Evolutionary conservation across 2,888 invertebrate species (phyloP), one percentile per base, ranked within the genome.

Genomic region (Plusia festucae): DNA sequence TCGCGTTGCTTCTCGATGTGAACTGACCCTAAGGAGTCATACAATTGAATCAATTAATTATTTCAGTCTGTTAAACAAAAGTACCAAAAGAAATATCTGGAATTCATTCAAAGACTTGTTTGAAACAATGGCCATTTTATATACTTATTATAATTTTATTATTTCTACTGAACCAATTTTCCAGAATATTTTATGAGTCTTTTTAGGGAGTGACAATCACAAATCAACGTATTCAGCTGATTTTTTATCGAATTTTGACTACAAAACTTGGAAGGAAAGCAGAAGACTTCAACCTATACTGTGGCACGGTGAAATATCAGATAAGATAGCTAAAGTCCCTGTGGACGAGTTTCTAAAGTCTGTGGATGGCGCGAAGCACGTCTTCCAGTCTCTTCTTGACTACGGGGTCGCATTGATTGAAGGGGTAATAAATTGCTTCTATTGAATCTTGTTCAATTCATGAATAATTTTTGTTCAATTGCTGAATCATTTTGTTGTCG

Each of bases 151-250:
- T n/a, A n/a, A n/a, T n/a, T n/a, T n/a, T 30, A 30, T 6, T 30
- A 30, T 30, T 30, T 2, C 27, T 30, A 30, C 27, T 30, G 8
- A 30, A 30, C 27, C 27, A 30, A 30, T n/a, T n/a, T n/a, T n/a
- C n/a, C n/a, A n/a, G n/a, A n/a, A n/a, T n/a, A n/a, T n/a, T n/a
- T n/a, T n/a, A n/a, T n/a, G n/a, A n/a, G n/a, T n/a, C n/a, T 27
- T 90, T 91, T 64, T 77, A 96, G 96, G 96, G 97, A 92, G 88
- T 55, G 96, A 96, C 84, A 87, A 88, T 0, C 97, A 97, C 78
- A 78, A 89, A 73, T 96, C 96, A 0, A 82, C 69, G 5, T 97
- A 95, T 77, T 72, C 90, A 30, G 75, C 94, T 0, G 86, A 93
- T 0, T 96, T 96, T 84, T 84, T 96, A 16, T 73, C 68, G 59